A percentile compares a stretch with the other conserved stretches of the same genome.
Evolutionary conservation across 1,140 invertebrate genomes (phyloP).

Genomic region (Drosophila fuyamai): DNA sequence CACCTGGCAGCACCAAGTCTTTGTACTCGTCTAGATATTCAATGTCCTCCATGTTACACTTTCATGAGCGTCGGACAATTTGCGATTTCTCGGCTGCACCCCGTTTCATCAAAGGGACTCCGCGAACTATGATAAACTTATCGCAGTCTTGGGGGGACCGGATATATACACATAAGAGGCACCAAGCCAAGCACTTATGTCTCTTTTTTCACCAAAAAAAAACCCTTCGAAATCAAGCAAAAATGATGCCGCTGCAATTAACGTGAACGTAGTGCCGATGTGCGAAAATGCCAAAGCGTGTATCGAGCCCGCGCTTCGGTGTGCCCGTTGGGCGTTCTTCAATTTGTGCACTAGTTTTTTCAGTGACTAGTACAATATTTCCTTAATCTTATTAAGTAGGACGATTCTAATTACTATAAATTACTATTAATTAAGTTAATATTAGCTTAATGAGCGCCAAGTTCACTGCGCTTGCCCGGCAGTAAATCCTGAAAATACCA

Average conservation of each 20-base stretch:
- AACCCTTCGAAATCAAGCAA: constrained; percentile 1
- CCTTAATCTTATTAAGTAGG: too few species aligned
- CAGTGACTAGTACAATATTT: background rate
- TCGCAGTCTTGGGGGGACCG: too few species aligned
- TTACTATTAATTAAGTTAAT: background rate
- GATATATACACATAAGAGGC: constrained; percentile 3
- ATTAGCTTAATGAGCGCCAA: background rate
- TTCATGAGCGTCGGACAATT: constrained; percentile 14
- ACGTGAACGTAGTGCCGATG: constrained; percentile 14
- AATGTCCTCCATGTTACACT: constrained; percentile 66
- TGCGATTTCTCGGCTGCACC: background rate
- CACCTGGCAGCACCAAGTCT: constrained; percentile 70
- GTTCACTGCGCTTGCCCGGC: background rate
- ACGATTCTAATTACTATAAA: too few species aligned
- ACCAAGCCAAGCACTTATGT: background rate
- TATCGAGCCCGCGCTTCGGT: constrained; percentile 5
- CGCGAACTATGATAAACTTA: background rate
- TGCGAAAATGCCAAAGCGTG: constrained; percentile 17
- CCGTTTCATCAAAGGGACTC: background rate
- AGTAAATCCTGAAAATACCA: constrained; percentile 17
- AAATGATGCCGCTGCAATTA: constrained; percentile 30
- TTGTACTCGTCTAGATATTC: constrained; percentile 76
- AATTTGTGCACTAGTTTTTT: background rate
- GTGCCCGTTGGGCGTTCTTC: background rate
- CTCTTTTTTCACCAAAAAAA: constrained; percentile 6